A percentile compares a stretch with the other conserved stretches of the same genome.
These are phyloP conservation scores for Antennarius maculatus DNA, from an alignment of 2,797 vertebrate genomes.

Conservation along the genomic window DNA sequence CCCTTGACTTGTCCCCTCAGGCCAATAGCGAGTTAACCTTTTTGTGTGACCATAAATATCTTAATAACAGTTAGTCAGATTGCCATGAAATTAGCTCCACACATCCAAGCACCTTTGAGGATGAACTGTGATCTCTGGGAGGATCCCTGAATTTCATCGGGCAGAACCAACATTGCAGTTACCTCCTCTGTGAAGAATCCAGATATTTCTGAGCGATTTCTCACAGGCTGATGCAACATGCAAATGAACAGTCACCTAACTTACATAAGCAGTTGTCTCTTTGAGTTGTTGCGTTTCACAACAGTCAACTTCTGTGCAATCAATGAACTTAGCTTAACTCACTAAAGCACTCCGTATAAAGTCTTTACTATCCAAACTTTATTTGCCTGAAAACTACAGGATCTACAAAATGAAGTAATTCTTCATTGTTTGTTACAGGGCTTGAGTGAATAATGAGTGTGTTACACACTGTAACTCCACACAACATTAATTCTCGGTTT, in stretches of 20 bases:
- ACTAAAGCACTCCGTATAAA: too few relatives aligned
- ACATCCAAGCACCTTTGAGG: background rate
- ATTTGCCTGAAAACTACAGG: too few relatives aligned
- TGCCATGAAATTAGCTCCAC: slow-evolving; percentile 1
- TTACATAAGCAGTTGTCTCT: background rate
- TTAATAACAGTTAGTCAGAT: too few relatives aligned
- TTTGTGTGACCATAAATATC: too few relatives aligned
- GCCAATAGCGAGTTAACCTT: too few relatives aligned
- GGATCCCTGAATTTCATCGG: background rate
- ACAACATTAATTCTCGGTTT: background rate
- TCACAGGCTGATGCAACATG: background rate
- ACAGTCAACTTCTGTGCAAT: background rate
- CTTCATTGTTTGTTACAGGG: too few relatives aligned
- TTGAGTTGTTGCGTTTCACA: too few relatives aligned
- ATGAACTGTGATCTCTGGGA: background rate
- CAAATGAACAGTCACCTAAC: background rate
- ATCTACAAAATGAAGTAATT: too few relatives aligned
- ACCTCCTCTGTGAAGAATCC: background rate
- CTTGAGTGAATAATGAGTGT: background rate
- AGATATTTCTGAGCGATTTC: background rate
- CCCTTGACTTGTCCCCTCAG: background rate
- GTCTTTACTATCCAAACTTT: too few relatives aligned
- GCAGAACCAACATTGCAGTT: background rate
- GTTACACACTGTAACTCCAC: background rate
- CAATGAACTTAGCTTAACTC: background rate